These are phyloP conservation scores for Hyla sarda DNA, from an alignment of 2,113 vertebrate species.

Conservation along the genomic window DNA sequence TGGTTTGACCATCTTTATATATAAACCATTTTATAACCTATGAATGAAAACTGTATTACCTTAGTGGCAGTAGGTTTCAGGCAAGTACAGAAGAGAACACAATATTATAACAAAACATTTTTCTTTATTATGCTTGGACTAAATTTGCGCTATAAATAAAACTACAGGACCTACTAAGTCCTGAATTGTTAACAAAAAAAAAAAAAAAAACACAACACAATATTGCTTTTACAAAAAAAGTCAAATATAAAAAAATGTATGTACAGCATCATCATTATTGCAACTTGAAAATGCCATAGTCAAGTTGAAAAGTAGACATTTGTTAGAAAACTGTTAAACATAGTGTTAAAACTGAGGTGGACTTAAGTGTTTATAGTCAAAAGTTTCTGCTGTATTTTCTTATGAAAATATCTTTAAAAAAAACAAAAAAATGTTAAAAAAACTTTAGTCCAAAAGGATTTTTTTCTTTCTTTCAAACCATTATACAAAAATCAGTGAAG, in stretches of 20 bases:
- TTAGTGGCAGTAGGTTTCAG: not conserved
- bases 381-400: no score
- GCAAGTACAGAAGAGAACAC: not conserved
- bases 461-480: not conserved
- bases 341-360: not conserved
- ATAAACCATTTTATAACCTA: not conserved
- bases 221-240: not conserved
- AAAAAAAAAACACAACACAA: not conserved
- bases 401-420: not conserved
- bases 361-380: not conserved
- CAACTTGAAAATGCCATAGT: not conserved
- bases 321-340: not conserved
- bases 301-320: not conserved
- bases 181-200: not conserved
- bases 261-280: not conserved
- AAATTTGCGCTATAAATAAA: accelerated
- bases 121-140: not conserved
- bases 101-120: not conserved
- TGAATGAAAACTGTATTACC: not conserved
- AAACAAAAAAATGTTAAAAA: not conserved
- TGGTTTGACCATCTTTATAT: not conserved
- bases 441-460: no score
- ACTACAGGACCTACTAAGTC: not conserved
- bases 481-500: not conserved
- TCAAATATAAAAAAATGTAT: not conserved